Evolutionary conservation across 2,113 vertebrate genomes (phyloP), one percentile per base, ranked within the genome.

Genomic region (Ovis canadensis): DNA sequence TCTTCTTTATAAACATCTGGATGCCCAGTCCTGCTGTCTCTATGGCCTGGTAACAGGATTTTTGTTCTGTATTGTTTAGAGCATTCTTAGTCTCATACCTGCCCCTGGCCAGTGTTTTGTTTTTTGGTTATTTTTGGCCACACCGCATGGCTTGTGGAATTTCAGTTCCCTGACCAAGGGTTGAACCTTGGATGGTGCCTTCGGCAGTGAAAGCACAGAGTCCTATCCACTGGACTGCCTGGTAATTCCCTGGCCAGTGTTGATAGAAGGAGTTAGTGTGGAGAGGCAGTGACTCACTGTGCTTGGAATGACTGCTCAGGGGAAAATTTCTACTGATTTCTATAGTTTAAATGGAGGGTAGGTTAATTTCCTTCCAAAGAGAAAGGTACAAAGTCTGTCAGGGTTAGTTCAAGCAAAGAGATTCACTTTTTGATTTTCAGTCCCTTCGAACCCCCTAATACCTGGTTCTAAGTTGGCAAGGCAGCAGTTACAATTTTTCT

Each of bases 301-400:
- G 5, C 85, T 78, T 91, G 23, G 13, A 81, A 48, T 90, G 88
- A 94, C 57, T 64, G 59, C n/a, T 91, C 29, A 89, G 59, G 40
- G 57, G 29, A 57, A 23, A 93, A 13, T 93, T 60, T 96, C 31
- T 86, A 43, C n/a, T 64, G 57, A 91, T 93, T 77, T 27, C 17
- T 52, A 7, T 29, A 60, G 17, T 91, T 93, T 93, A 87, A 93
- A 21, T 89, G 81, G n/a, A 77, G 9, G 27, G 4, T 83, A 82
- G n/a, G 17, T 88, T 92, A 87, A 80, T 94, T 84, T 82, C 6
- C n/a, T 96, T 59, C n/a, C 14, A 74, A 31, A 80, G 45, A 74
- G 54, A 90, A 98, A 93, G 43, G 33, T 82, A 36, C 31, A 43
- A 95, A 77, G 14, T 96, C 31, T 89, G 94, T 57, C 27, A 88